Percentiles rank a stretch among this genome's conserved stretches.
Evolutionary conservation across 1,140 invertebrate genomes (phyloP).

Genomic region (Aphidius gifuensis): DNA sequence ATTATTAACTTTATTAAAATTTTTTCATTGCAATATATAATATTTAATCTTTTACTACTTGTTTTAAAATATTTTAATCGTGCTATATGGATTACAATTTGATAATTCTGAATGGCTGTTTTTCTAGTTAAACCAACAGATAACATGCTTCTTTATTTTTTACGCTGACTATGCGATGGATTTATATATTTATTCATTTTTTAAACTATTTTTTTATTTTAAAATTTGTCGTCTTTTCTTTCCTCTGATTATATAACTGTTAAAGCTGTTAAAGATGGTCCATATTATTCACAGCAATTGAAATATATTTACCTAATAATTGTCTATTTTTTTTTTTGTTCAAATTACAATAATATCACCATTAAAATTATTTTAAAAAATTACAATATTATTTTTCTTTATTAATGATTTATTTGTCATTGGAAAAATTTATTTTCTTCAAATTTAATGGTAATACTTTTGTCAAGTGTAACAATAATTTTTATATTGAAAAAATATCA

Average conservation of each 20-base stretch:
- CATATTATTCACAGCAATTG: constrained; percentile 41
- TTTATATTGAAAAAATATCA: constrained; percentile 25
- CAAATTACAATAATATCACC: not conserved
- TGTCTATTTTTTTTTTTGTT: constrained; percentile 27
- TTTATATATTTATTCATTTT: constrained; percentile 1
- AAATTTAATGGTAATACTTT: not conserved
- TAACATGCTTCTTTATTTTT: constrained; percentile 14
- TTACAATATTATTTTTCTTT: too few relatives aligned
- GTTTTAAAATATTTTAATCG: constrained; percentile 32
- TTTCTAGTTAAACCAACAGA: constrained; percentile 25
- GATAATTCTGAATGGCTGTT: constrained; percentile 26
- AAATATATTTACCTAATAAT: constrained; percentile 22
- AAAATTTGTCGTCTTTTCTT: constrained; percentile 8
- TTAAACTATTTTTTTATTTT: constrained; percentile 14
- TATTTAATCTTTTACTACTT: constrained; percentile 17
- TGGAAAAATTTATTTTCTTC: too few relatives aligned
- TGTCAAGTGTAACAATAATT: constrained; percentile 12
- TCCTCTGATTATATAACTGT: constrained; percentile 18
- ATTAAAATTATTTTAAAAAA: too few relatives aligned
- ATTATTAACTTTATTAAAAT: constrained; percentile 27
- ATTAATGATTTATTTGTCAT: too few relatives aligned
- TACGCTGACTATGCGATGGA: constrained; percentile 16
- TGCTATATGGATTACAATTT: constrained; percentile 38
- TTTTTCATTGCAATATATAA: constrained; percentile 5
- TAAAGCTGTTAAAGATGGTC: constrained; percentile 41